Percentiles rank a stretch among this genome's conserved stretches.
phyloP scores from a whole-genome alignment of 2,113 vertebrate genomes.

The Steatornis caripensis region DNA sequence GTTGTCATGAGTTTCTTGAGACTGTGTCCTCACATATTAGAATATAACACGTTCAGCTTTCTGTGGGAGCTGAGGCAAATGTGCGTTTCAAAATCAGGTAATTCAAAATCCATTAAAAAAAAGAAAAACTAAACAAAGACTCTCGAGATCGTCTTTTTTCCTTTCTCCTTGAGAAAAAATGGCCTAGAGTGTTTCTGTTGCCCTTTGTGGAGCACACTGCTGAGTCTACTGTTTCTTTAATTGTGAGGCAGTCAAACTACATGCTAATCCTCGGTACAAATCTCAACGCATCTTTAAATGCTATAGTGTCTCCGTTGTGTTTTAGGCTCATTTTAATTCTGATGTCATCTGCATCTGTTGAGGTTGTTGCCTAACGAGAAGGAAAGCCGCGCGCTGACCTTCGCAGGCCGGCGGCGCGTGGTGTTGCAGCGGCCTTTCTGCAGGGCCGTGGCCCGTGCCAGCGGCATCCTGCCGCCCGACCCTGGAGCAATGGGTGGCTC shows the following conservation, averaged over 20 bases:
- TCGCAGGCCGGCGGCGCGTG: rapidly evolving
- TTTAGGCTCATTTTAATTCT: not conserved
- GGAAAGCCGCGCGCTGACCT: not conserved
- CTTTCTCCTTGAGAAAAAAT: not conserved
- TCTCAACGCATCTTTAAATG: not conserved
- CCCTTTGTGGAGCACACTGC: not conserved
- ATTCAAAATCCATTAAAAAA: not conserved
- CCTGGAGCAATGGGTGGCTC: not conserved
- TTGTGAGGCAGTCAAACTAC: not conserved
- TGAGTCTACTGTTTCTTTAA: not conserved
- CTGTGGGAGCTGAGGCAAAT: not conserved
- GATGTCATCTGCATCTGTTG: rapidly evolving
- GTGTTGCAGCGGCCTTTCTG: not conserved
- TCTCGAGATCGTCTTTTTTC: not conserved
- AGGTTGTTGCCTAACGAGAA: not conserved
- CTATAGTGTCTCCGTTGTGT: not conserved
- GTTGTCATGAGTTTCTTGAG: not conserved
- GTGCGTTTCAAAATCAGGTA: not conserved
- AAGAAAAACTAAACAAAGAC: not conserved
- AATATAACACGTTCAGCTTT: not conserved
- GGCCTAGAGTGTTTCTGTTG: not conserved
- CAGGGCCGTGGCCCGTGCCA: not conserved
- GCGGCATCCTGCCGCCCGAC: rapidly evolving
- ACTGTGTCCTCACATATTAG: rapidly evolving
- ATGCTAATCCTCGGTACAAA: not conserved